Evolutionary conservation across 2,113 vertebrate genomes (phyloP).

Genomic region (Prionailurus bengalensis): DNA sequence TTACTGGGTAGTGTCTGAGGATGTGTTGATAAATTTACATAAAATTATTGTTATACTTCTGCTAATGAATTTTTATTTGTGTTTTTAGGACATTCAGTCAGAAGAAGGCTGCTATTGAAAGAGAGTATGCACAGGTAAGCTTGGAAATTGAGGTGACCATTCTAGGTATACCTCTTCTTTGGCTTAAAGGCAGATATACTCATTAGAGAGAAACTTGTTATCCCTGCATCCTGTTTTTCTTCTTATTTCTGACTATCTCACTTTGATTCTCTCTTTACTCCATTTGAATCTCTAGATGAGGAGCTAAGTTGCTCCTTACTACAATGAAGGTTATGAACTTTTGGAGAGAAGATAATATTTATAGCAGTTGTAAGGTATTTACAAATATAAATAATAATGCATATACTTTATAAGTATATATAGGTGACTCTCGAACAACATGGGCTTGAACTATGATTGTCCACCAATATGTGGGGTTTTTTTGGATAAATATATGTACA

Average conservation of each 20-base stretch:
- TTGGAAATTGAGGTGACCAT: slow-evolving; percentile 2
- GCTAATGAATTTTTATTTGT: slow-evolving; percentile 73
- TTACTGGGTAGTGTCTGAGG: slow-evolving; percentile 35
- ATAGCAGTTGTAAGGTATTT: slow-evolving; percentile 39
- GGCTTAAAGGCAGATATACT: background rate
- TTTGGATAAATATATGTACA: background rate
- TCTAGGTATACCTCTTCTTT: background rate
- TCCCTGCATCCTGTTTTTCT: background rate
- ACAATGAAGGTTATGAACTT: slow-evolving; percentile 28
- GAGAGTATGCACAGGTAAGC: slow-evolving; percentile 97
- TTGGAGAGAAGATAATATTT: background rate
- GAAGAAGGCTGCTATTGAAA: slow-evolving; percentile 98
- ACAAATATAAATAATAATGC: background rate
- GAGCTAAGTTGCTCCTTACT: background rate
- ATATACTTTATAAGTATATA: background rate
- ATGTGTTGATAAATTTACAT: slow-evolving; percentile 11
- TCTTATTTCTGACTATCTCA: background rate
- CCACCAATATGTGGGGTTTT: background rate
- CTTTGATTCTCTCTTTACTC: background rate
- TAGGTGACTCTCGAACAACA: background rate
- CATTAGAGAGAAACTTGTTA: slow-evolving; percentile 12
- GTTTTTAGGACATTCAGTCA: slow-evolving; percentile 96
- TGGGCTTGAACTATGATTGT: background rate
- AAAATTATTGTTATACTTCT: slow-evolving; percentile 47
- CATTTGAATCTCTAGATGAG: slow-evolving; percentile 42